phyloP scores from a whole-genome alignment of 2,888 invertebrate species.

The Psylliodes chrysocephalus region DNA sequence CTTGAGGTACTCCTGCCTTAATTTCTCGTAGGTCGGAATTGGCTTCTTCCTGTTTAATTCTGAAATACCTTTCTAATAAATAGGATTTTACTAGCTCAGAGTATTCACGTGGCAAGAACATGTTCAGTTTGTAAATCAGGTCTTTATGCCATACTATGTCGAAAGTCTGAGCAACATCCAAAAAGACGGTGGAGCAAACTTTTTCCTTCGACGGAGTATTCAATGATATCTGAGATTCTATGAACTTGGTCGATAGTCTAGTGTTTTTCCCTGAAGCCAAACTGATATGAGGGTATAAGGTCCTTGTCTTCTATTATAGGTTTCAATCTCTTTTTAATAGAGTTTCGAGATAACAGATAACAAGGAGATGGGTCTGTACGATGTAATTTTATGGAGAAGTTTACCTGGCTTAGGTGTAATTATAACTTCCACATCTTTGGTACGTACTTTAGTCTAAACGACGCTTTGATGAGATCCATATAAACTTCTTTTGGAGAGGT shows the following conservation, averaged over 20 bases:
- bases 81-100: background rate
- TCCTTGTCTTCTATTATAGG: background rate
- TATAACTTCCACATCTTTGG: background rate
- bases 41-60: background rate
- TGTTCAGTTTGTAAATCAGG: background rate
- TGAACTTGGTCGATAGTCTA: background rate
- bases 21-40: background rate
- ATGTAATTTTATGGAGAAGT: background rate
- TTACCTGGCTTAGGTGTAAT: background rate
- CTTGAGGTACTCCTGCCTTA: background rate
- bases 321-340: background rate
- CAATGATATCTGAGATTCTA: background rate
- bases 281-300: background rate
- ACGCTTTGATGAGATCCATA: background rate
- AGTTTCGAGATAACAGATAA: background rate
- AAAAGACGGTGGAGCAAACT: background rate
- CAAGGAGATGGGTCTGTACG: background rate
- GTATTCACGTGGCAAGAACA: background rate
- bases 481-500: no score
- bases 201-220: background rate
- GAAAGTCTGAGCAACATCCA: background rate
- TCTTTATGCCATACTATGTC: background rate
- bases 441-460: background rate
- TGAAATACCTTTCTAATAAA: background rate
- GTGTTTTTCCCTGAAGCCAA: background rate